Base-by-base conservation (phyloP, 2,797 vertebrate species). In the Esox masquinongy region DNA sequence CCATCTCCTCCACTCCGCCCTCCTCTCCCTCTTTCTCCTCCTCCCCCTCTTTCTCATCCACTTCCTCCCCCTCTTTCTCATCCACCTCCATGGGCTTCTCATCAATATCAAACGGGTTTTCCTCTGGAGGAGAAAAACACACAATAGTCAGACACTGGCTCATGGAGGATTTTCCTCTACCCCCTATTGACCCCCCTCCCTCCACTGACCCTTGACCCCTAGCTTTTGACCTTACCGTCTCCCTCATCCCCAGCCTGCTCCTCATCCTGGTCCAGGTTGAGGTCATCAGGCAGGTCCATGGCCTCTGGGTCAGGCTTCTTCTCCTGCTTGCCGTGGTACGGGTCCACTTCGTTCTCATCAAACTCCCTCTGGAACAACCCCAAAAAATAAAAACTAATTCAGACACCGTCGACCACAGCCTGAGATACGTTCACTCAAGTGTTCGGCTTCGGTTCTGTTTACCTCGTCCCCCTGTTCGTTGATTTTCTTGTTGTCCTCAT, bases 391-490 rank as follows among this genome's bases (percentile, higher is more conserved):
- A 59, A 12, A 64, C 61, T 70, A 7, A 29, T 7, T 59, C 1
- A 56, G 31, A 78, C 34, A 56, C 3, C 3, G 51, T 7, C 22
- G 12, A n/a, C 1, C 24, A 34, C 64, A 36, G 64, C 31, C 17
- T 19, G 29, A 31, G 64, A 34, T 16, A 7, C 26, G 64, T 66
- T 61, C 9, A 61, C 16, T 24, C 3, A 61, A 22, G 19, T 61
- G 56, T 14, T 47, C 43, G 12, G 43, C 43, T 9, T 43, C 39
- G 9, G 39, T 43, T 43, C 39, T 7, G 11, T 2, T 64, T 24
- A 99, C 98, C 96, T 99, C 94, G 85, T 99, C 98, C 73, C 92
- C 90, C 87, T 99, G 97, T 82, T 99, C 97, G 36, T 98, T 91
- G 82, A 99, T 95, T 89, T 96, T 94, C 49, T 98, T 95, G 77